A percentile compares a stretch with the other conserved stretches of the same genome.
phyloP scores from a whole-genome alignment of 2,113 vertebrate genomes.

The Bos javanicus region DNA sequence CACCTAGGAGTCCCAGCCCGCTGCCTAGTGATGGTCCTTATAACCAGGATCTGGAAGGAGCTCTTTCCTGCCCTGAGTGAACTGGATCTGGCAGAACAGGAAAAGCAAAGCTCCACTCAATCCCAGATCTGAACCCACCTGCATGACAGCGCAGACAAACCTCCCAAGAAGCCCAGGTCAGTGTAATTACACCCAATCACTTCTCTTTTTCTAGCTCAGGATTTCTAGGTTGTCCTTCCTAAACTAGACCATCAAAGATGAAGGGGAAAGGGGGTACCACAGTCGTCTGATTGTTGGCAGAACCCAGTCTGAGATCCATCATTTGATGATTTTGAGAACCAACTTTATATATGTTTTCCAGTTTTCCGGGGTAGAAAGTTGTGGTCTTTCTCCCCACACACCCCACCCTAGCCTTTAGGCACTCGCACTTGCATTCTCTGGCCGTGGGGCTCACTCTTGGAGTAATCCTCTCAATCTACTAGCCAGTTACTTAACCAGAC shows the following conservation, averaged over 20 bases:
- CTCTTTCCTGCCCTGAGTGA: not conserved
- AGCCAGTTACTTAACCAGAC: not conserved
- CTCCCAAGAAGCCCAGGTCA: not conserved
- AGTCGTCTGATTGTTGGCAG: not conserved
- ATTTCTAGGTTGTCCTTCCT: not conserved
- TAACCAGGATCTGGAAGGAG: not conserved
- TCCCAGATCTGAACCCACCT: not conserved
- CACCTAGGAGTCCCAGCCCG: accelerated
- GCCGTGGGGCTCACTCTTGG: not conserved
- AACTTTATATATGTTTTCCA: not conserved
- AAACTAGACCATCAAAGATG: not conserved
- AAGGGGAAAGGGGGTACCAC: too few relatives aligned
- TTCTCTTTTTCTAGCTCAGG: not conserved
- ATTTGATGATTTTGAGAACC: not conserved
- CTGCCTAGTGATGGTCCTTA: not conserved
- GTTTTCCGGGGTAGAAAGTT: not conserved
- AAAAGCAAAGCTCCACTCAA: not conserved
- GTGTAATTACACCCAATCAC: not conserved
- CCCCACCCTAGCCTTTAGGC: not conserved
- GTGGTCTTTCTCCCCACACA: not conserved
- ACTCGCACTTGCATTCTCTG: not conserved
- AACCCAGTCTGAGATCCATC: not conserved
- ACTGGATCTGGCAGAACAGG: not conserved
- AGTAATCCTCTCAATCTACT: not conserved
- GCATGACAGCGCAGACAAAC: not conserved